Conservation (phyloP, 2,888 invertebrate species). For the Phaedon cochleariae region DNA sequence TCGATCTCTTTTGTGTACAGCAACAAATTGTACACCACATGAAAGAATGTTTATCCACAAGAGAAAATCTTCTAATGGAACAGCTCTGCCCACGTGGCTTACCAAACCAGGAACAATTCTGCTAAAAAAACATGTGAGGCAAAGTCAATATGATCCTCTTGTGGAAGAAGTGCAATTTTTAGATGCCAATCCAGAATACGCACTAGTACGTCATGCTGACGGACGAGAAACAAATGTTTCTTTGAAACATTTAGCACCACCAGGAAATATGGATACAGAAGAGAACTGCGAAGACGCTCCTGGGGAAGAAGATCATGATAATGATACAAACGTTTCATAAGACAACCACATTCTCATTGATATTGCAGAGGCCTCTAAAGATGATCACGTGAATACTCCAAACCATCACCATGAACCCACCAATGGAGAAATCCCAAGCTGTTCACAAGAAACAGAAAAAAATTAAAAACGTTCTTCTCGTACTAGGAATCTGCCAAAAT, state of each 20-base stretch:
- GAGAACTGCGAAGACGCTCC: too few relatives aligned
- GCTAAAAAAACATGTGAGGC: not conserved
- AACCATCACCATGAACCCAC: too few relatives aligned
- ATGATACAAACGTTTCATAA: too few relatives aligned
- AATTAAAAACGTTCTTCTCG: too few relatives aligned
- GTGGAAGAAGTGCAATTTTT: not conserved
- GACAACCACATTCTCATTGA: too few relatives aligned
- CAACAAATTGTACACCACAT: conserved; percentile 11
- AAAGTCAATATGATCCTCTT: conserved; percentile 9
- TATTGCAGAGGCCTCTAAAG: too few relatives aligned
- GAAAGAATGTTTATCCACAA: conserved; percentile 15
- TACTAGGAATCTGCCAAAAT: too few relatives aligned
- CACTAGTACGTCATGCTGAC: not conserved
- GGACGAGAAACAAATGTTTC: not conserved
- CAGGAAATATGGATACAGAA: not conserved
- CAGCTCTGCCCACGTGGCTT: not conserved
- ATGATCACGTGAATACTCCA: too few relatives aligned
- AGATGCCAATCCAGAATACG: not conserved
- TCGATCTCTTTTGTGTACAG: conserved; percentile 4
- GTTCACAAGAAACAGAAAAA: too few relatives aligned
- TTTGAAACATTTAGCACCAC: not conserved
- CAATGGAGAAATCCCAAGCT: too few relatives aligned
- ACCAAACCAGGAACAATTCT: not conserved
- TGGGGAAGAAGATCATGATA: not conserved
- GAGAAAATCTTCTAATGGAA: conserved; percentile 1